Evolutionary conservation across 2,888 invertebrate genomes (phyloP), one percentile per base, ranked within the genome.

Genomic region (Leptopilina drosophilae): DNA sequence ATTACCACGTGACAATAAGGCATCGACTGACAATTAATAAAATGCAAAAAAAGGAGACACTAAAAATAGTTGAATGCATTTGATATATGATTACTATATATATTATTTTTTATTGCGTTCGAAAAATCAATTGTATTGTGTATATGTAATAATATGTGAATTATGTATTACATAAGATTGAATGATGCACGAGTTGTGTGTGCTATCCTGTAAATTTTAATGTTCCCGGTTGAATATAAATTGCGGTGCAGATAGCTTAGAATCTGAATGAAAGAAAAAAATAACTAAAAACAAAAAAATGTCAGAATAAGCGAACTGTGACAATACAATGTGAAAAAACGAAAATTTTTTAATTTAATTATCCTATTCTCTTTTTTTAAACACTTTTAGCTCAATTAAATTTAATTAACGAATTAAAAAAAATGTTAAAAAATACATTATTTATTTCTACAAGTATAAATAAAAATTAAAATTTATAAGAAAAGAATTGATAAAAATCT

Each of bases 171-270:
- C 40, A 53, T n/a, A 64, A 64, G 73, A 73, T 40, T 73, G 73
- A 40, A 53, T 73, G 73, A 56, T 42, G 40, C 73, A 73, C n/a
- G 56, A 73, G 33, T 56, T 73, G 73, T 56, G 73, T 73, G 73
- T 73, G 73, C 56, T 56, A 73, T 73, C n/a, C 73, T 73, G 73
- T 73, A 56, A 73, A 73, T 73, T 56, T 62, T 73, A 73, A 73
- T 73, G 73, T 73, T 33, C 56, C n/a, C 11, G 56, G 56, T 56
- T 73, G 53, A 73, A 59, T 56, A 42, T 56, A 42, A 79, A 76
- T 40, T 59, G 76, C 66, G 78, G 77, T 80, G 78, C 80, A 81
- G 84, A 88, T 90, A 90, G 90, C 88, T 90, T 90, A 91, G 89
- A 88, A 90, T 88, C 88, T 87, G 85, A 86, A 85, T 81, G 82